Conservation (phyloP, 2,888 invertebrate species). For the Sympetrum striolatum region DNA sequence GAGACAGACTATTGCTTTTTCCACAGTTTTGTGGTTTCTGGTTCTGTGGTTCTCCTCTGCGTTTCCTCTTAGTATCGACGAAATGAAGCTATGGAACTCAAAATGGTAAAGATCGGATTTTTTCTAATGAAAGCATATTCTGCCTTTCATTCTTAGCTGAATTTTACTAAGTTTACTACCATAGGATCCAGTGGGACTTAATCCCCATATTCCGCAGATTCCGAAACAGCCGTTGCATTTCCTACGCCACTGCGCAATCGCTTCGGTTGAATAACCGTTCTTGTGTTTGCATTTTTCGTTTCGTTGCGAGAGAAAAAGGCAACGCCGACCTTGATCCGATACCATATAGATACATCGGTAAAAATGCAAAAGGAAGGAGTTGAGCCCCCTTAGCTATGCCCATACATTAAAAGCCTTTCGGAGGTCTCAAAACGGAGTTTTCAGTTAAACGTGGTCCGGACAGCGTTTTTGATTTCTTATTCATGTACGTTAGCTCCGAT, state of each 20-base stretch:
- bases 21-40: too few species aligned
- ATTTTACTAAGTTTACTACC: too few species aligned
- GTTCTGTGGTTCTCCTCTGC: too few species aligned
- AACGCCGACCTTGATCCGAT: constrained; percentile 30
- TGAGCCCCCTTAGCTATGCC: constrained; percentile 23
- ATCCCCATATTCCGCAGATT: too few species aligned
- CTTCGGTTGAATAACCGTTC: constrained; percentile 37
- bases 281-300: constrained; percentile 27
- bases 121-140: too few species aligned
- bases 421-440: constrained; percentile 25
- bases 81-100: too few species aligned
- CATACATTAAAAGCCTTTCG: constrained; percentile 9
- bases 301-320: background rate
- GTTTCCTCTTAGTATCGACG: too few species aligned
- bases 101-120: too few species aligned
- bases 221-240: background rate
- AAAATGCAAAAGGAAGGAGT: constrained; percentile 15
- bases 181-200: too few species aligned
- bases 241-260: constrained; percentile 20
- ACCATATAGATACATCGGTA: constrained; percentile 26
- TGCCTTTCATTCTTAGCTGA: too few species aligned
- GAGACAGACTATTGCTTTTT: too few species aligned
- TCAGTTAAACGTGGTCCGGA: constrained; percentile 15
- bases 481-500: constrained; percentile 28
- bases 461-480: constrained; percentile 31